Base-by-base conservation (phyloP, 2,113 vertebrate genomes). In the Bufo gargarizans region DNA sequence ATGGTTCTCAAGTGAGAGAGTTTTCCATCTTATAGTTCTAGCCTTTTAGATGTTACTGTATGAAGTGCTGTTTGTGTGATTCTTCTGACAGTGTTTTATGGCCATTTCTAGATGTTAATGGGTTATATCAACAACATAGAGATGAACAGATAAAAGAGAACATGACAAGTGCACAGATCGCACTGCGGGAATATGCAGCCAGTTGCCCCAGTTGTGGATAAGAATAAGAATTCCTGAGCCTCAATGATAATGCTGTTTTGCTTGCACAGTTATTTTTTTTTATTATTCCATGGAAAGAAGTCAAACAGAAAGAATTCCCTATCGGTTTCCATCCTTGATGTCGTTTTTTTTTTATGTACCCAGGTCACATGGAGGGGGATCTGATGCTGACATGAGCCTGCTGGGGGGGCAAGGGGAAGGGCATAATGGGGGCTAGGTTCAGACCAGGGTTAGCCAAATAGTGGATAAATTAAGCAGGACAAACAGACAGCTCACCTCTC, bases 361-460 rank as follows among this genome's bases (percentile, higher is more conserved):
- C 45, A 89, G 92, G 91, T 91, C 92, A 91, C 89, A 86, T 33
- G 82, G 77, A 47, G 90, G 90, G 87, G 76, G 65, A 90, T 91
- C 93, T 92, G 87, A 87, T 92, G 93, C 91, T 92, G 91, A 93
- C 92, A 91, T 0, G 12, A 91, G 59, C 90, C 88, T 88, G 78
- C 92, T 88, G 90, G 89, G 88, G 33, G 88, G 93, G 92, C 91
- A 93, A 92, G 90, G 92, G 94, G 94, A 94, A 91, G 92, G 93
- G 94, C 96, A 95, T 96, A 96, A 94, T 93, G 87, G 86, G 94
- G 95, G 95, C 95, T 92, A 95, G 94, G 97, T 98, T 99, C 97
- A 99, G 96, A 96, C 93, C 96, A 95, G 95, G 97, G 97, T 98
- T 97, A 98, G 97, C 97, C 97, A 98, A 99, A 98, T 96, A 97